These are phyloP conservation scores for Aelia acuminata DNA, from an alignment of 2,888 invertebrate genomes.

Conservation along the genomic window DNA sequence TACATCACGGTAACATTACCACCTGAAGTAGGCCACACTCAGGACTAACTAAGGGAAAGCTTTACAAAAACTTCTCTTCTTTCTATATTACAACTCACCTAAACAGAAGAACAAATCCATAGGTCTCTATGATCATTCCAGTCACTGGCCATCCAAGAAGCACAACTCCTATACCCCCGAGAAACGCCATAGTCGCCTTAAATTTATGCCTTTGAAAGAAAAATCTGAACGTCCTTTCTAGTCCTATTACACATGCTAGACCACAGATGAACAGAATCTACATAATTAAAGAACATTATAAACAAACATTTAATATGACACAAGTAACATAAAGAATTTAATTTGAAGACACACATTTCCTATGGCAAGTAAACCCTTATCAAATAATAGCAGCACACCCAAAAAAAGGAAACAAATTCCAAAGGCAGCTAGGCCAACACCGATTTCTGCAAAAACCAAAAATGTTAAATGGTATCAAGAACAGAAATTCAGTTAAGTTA, in stretches of 20 bases:
- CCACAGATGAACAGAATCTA: constrained; percentile 97
- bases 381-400: constrained; percentile 93
- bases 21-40: no score
- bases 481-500: neutral
- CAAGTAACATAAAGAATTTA: neutral
- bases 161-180: constrained; percentile 93
- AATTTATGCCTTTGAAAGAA: constrained; percentile 98
- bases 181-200: constrained; percentile 90
- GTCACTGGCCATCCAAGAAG: constrained; percentile 95
- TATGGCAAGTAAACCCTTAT: constrained; percentile 97
- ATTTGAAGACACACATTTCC: constrained; percentile 90
- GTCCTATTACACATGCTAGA: constrained; percentile 94
- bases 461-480: neutral
- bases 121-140: constrained; percentile 96
- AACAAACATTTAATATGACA: neutral
- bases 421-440: constrained; percentile 96
- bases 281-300: constrained; percentile 66
- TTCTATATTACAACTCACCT: constrained; percentile 79
- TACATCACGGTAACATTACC: no score
- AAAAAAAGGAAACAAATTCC: constrained; percentile 95
- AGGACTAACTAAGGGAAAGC: no score
- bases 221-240: constrained; percentile 94
- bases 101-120: constrained; percentile 92
- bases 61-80: no score
- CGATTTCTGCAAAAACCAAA: constrained; percentile 84